Evolutionary conservation across 2,888 invertebrate genomes (phyloP).

Genomic region (Drosophila diplacantha): DNA sequence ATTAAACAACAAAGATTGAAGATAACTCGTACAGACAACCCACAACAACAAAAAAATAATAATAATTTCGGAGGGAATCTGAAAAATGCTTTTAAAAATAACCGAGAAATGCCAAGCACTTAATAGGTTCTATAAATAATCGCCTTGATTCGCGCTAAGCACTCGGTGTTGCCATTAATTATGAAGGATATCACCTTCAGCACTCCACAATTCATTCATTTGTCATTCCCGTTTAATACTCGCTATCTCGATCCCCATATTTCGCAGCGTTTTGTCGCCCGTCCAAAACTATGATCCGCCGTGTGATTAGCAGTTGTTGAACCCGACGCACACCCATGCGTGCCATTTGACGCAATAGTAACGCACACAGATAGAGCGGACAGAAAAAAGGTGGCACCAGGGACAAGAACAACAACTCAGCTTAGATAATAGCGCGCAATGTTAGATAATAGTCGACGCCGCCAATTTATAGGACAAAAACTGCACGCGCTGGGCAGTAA

Average conservation of each 20-base stretch:
- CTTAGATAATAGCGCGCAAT: conserved; percentile 45
- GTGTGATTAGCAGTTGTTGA: conserved; percentile 70
- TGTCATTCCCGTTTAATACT: conserved; percentile 6
- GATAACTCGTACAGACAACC: neutral
- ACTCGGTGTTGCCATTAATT: conserved; percentile 28
- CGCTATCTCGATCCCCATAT: conserved; percentile 22
- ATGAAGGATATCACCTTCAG: conserved; percentile 25
- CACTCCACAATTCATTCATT: conserved; percentile 28
- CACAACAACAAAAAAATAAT: neutral
- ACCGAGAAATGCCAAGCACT: conserved; percentile 1
- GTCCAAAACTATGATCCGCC: conserved; percentile 36
- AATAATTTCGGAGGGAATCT: neutral
- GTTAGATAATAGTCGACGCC: conserved; percentile 56
- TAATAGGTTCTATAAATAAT: conserved; percentile 32
- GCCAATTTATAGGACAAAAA: conserved; percentile 39
- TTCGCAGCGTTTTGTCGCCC: conserved; percentile 15
- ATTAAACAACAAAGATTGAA: neutral
- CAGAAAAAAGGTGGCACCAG: conserved; percentile 8
- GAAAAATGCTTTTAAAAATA: conserved; percentile 14
- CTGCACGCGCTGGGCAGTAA: conserved; percentile 17
- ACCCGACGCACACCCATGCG: conserved; percentile 46
- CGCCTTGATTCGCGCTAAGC: conserved; percentile 12
- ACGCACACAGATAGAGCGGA: conserved; percentile 27
- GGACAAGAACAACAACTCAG: conserved; percentile 30
- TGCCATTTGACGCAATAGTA: conserved; percentile 45